These are phyloP conservation scores for Morelia viridis DNA, from an alignment of 2,797 vertebrate genomes.

Conservation along the genomic window DNA sequence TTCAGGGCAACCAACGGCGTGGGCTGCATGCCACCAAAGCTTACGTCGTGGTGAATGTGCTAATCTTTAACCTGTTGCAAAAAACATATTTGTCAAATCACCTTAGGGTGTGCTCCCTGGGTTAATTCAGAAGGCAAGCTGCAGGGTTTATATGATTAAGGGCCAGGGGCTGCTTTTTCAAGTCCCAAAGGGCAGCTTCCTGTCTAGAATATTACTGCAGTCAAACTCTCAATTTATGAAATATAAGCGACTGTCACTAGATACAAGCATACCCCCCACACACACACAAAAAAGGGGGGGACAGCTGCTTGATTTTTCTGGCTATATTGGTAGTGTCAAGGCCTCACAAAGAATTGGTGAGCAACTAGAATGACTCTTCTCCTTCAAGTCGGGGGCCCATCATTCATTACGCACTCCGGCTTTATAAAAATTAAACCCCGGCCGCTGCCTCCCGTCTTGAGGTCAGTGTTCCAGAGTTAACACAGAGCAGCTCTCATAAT, in stretches of 20 bases:
- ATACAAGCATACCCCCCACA: background rate
- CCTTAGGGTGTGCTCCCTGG: too few relatives aligned
- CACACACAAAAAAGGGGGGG: too few relatives aligned
- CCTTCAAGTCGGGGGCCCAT: background rate
- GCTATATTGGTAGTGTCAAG: background rate
- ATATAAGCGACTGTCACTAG: background rate
- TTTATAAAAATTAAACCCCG: background rate
- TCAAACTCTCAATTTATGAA: background rate
- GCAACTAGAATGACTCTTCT: background rate
- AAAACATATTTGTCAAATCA: too few relatives aligned
- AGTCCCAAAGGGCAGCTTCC: background rate
- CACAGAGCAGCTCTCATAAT: background rate
- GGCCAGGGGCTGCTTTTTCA: background rate
- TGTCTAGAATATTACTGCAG: background rate
- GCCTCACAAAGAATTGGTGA: background rate
- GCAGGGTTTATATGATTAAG: too few relatives aligned
- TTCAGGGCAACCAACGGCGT: background rate
- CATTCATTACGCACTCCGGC: background rate
- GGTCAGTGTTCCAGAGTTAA: background rate
- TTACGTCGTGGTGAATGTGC: background rate
- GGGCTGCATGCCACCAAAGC: background rate
- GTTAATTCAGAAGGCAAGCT: background rate
- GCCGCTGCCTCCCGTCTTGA: background rate
- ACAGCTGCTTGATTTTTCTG: background rate
- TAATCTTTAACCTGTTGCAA: too few relatives aligned